Base-by-base conservation (phyloP, 2,113 vertebrate genomes). In the Casuarius casuarius region DNA sequence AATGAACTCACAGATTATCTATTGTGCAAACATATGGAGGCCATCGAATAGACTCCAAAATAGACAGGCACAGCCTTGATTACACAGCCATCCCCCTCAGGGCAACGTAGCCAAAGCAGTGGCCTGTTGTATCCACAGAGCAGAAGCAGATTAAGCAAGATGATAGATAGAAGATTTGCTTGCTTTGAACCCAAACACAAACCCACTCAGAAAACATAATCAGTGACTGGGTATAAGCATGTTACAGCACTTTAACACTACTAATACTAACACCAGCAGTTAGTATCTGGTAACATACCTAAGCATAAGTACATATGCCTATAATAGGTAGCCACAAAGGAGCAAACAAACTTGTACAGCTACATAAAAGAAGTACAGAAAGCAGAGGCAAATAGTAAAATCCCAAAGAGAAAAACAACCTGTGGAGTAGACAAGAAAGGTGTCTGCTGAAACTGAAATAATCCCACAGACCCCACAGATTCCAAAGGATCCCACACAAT, bases 281-380 rank as follows among this genome's bases (percentile, higher is more conserved):
- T 10, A 22, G 21, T 10, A 22, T 25, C 54, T 61, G 10, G 12
- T 19, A 5, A 16, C 81, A 44, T 5, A 44, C 9, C 21, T 33
- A 29, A 23, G 44, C 21, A 76, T 48, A 59, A 40, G 5, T 11
- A 14, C 3, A 67, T 12, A 17, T 48, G 46, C 18, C 46, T 17
- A 17, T 16, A 12, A 3, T 25, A 28, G 70, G 7, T 4, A 92
- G 31, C 8, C 12, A 54, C 61, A 35, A 31, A 21, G 6, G 12
- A 5, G 17, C 52, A 38, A 18, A 40, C 7, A 19, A 48, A 48
- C 18, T 48, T 48, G 46, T 48, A 19, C 7, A 59, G 23, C 14
- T 15, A 10, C 9, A 35, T 2, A 2, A 3, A 11, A 19, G 38
- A 76, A 72, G 29, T 25, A 5, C 0, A 10, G 22, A 7, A 12